Percentiles rank a stretch among this genome's conserved stretches.
phyloP scores from a whole-genome alignment of 2,113 vertebrate genomes.

The Falcunculus frontatus region DNA sequence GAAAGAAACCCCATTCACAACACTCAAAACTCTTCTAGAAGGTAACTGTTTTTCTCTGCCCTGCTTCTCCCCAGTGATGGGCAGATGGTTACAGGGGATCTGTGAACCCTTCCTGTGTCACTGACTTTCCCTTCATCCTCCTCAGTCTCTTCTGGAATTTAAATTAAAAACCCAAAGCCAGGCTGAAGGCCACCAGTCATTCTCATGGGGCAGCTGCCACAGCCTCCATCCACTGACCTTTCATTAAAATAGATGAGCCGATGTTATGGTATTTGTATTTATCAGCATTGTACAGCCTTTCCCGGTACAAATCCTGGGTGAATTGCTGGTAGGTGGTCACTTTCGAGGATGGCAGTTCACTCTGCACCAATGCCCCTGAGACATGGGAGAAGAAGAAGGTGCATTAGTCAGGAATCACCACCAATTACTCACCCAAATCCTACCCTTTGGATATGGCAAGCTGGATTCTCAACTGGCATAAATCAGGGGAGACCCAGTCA shows the following conservation, averaged over 20 bases:
- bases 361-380: not conserved
- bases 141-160: not conserved
- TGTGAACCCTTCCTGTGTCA: not conserved
- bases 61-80: not conserved
- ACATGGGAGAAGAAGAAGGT: not conserved
- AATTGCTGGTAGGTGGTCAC: slow-evolving; percentile 20
- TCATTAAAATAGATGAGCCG: not conserved
- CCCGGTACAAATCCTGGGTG: not conserved
- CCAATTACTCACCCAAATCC: not conserved
- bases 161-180: not conserved
- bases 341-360: not conserved
- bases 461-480: not conserved
- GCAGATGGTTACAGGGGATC: not conserved
- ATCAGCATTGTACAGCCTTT: not conserved
- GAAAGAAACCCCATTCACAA: not conserved
- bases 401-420: not conserved
- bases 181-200: not conserved
- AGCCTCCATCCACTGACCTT: not conserved
- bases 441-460: not conserved
- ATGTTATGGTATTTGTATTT: not conserved
- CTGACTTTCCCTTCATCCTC: not conserved
- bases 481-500: not conserved
- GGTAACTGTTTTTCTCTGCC: not conserved
- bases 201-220: not conserved
- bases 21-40: not conserved